Evolutionary conservation across 1,140 invertebrate species (phyloP), one percentile per base, ranked within the genome.

Genomic region (Gryllus bimaculatus): DNA sequence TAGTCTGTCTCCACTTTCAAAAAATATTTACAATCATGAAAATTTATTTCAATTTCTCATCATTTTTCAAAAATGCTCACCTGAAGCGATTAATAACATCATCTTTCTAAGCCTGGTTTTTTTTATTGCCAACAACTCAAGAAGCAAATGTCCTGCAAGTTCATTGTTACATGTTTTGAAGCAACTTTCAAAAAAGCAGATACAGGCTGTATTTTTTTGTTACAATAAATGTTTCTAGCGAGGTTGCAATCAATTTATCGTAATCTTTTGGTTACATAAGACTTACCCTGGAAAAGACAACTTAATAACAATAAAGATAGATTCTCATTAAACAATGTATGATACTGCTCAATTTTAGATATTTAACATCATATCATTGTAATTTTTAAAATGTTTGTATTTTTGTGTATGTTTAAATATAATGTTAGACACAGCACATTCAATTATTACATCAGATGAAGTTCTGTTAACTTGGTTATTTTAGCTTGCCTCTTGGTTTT

Each of bases 121-220:
- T 18, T 66, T 66, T 66, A 66, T 18, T 18, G 54, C 18, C 54
- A 66, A 18, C 7, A 66, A 66, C 18, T 66, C 54, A 1, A 66
- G 18, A 7, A 66, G 0, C 2, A 66, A 66, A 13, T 66, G 54
- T 13, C 54, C 54, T 66, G 54, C 54, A 66, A 18, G 54, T 66
- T 7, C 2, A 3, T 3, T 66, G 54, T 66, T 66, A 18, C 18
- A 66, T 39, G 54, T 13, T 85, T 84, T 83, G 87, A 86, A 87
- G 48, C 90, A 82, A 74, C 85, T 82, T 77, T 84, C 83, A 10
- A 87, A 86, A 5, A 85, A 84, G 74, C 85, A 84, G 0, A 88
- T 81, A 82, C 87, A 84, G 8, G 85, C 85, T 0, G 84, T 18
- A 66, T 13, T 18, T 13, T 66, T 66, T 66, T 66, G 10, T 66